These are phyloP conservation scores for Neostethus bicornis DNA, from an alignment of 2,797 vertebrate species.

Conservation along the genomic window DNA sequence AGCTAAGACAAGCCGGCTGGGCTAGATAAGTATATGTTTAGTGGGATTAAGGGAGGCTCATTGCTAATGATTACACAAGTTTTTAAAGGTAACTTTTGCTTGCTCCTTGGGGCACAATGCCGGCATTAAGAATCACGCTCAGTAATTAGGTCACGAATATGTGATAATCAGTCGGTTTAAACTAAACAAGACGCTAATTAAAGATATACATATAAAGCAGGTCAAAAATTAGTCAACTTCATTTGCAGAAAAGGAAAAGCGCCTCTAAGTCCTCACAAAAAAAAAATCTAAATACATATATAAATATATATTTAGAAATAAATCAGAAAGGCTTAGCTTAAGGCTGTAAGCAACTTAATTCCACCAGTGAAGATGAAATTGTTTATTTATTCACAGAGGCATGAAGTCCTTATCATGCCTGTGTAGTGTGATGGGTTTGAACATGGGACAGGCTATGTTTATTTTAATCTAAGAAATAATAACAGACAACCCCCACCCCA, in stretches of 20 bases:
- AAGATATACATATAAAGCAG: constrained; percentile 86
- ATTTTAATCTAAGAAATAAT: constrained; percentile 91
- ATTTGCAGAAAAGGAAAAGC: constrained; percentile 80
- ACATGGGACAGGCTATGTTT: constrained; percentile 88
- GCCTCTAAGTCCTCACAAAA: constrained; percentile 83
- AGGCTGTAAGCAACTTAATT: constrained; percentile 88
- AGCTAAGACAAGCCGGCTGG: constrained; percentile 64
- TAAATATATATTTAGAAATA: constrained; percentile 75
- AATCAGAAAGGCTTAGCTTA: constrained; percentile 83
- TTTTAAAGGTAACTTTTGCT: constrained; percentile 88
- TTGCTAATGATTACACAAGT: constrained; percentile 87
- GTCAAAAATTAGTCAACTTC: constrained; percentile 80
- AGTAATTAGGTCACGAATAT: constrained; percentile 86
- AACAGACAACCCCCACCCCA: constrained; percentile 87
- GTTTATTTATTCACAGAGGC: constrained; percentile 87
- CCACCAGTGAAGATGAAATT: constrained; percentile 83
- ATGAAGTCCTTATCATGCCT: constrained; percentile 84
- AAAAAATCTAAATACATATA: constrained; percentile 48
- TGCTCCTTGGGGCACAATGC: constrained; percentile 80
- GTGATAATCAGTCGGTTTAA: constrained; percentile 81
- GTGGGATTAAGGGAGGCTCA: constrained; percentile 83
- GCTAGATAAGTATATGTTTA: constrained; percentile 83
- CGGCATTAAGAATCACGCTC: constrained; percentile 75
- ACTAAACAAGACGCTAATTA: constrained; percentile 83
- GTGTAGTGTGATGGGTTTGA: constrained; percentile 87